Evolutionary conservation across 2,888 invertebrate genomes (phyloP).

Genomic region (Electrophaes corylata): DNA sequence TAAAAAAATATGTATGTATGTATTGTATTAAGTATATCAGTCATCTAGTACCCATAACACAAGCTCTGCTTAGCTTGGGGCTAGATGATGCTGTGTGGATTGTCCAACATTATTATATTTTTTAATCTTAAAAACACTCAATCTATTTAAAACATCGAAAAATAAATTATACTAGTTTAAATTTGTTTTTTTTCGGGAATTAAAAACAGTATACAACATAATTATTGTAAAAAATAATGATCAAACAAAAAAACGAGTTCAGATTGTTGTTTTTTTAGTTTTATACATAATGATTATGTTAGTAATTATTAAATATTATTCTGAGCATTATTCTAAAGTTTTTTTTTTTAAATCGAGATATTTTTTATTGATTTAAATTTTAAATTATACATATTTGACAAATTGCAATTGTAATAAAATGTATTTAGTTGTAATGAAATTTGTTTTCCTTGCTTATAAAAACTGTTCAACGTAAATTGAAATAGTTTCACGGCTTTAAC

Average conservation of each 20-base stretch:
- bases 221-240: too few species aligned
- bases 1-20: too few species aligned
- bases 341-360: neutral
- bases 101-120: too few species aligned
- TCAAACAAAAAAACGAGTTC: neutral
- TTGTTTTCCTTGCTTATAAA: constrained; percentile 34
- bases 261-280: neutral
- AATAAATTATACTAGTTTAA: too few species aligned
- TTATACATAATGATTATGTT: constrained; percentile 15
- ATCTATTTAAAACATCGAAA: too few species aligned
- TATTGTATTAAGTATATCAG: too few species aligned
- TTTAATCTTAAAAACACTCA: too few species aligned
- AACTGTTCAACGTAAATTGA: constrained; percentile 32
- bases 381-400: constrained; percentile 23
- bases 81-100: too few species aligned
- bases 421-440: constrained; percentile 12
- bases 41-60: too few species aligned
- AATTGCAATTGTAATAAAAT: constrained; percentile 32
- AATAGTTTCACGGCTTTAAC: too few species aligned
- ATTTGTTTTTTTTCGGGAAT: too few species aligned
- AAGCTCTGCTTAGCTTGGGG: too few species aligned
- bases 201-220: neutral
- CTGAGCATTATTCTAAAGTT: constrained; percentile 19
- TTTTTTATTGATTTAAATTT: neutral
- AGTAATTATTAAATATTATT: constrained; percentile 24